phyloP scores from a whole-genome alignment of 2,888 invertebrate genomes.

The Orchesellides sinensis region DNA sequence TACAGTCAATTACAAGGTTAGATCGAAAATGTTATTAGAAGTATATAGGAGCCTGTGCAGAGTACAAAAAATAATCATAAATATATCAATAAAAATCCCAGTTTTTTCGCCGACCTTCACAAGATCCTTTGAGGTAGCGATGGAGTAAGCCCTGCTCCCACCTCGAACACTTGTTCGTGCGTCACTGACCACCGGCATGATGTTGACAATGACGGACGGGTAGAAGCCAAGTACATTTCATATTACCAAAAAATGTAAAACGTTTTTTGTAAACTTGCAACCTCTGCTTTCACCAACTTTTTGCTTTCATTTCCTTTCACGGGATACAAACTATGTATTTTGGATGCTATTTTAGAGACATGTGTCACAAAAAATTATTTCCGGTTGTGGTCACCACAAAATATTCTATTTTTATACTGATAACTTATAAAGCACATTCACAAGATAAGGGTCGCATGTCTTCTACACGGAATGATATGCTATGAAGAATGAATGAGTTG shows the following conservation, averaged over 20 bases:
- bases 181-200: slow-evolving; percentile 60
- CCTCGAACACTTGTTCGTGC: slow-evolving; percentile 16
- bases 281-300: background rate
- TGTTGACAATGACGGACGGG: slow-evolving; percentile 41
- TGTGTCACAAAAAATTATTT: no score
- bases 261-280: background rate
- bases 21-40: no score
- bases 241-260: background rate
- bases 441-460: no score
- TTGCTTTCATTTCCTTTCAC: background rate
- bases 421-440: no score
- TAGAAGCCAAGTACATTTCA: slow-evolving; percentile 21
- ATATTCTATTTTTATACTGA: no score
- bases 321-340: background rate
- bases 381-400: no score
- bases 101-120: slow-evolving; percentile 1
- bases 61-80: no score
- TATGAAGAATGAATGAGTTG: no score
- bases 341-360: background rate
- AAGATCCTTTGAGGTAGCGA: slow-evolving; percentile 49
- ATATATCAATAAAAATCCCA: no score
- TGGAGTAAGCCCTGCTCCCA: slow-evolving; percentile 38
- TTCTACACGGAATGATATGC: no score
- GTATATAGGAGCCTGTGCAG: no score
- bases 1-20: no score